Percentiles rank a stretch among this genome's conserved stretches.
Conservation (phyloP, 2,888 invertebrate genomes). For the Ashinkailepas kermadecensis region DNA sequence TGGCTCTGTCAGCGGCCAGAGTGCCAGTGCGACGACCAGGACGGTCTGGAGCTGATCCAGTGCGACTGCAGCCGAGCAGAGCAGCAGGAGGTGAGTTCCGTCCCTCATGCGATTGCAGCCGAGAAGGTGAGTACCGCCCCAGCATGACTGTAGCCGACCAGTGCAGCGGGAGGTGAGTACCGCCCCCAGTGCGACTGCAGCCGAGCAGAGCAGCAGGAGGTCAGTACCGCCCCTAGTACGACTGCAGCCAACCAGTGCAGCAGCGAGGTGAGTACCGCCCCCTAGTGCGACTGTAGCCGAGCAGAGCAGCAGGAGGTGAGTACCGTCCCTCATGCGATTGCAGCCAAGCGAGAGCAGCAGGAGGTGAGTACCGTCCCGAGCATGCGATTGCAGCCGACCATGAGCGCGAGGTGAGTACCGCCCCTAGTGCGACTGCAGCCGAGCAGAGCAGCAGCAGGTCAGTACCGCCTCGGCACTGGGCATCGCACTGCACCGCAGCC, state of each 20-base stretch:
- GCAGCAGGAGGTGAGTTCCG: neutral
- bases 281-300: too few relatives aligned
- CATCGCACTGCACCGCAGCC: too few relatives aligned
- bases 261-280: too few relatives aligned
- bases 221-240: neutral
- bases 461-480: neutral
- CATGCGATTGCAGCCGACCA: too few relatives aligned
- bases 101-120: too few relatives aligned
- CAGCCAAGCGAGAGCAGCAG: neutral
- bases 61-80: neutral
- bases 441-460: neutral
- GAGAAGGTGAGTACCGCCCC: too few relatives aligned
- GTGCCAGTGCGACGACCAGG: neutral
- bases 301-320: too few relatives aligned
- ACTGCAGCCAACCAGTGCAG: too few relatives aligned
- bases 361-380: neutral
- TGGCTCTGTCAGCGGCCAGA: neutral
- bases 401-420: too few relatives aligned
- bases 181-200: neutral
- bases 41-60: neutral
- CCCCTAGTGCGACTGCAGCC: neutral
- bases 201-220: neutral
- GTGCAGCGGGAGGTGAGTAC: too few relatives aligned
- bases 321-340: neutral
- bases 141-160: too few relatives aligned